These are phyloP conservation scores for Psittacus erithacus DNA, from an alignment of 2,113 vertebrate species.

Conservation along the genomic window DNA sequence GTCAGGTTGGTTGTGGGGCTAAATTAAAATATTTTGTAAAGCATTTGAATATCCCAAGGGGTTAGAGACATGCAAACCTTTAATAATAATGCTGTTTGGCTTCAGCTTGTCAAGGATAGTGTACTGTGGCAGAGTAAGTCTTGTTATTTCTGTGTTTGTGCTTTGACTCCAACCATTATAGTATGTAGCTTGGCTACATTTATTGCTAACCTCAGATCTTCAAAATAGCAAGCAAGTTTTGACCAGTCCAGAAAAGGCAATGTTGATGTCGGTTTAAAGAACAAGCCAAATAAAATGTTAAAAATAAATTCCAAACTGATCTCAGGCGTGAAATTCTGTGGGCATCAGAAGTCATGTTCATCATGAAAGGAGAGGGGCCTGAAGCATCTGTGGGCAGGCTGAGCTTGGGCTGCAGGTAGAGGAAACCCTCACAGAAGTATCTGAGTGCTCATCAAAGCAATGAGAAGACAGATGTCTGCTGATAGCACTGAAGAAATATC, in stretches of 20 bases:
- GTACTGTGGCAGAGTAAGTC: neutral
- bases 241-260: neutral
- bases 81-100: neutral
- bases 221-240: neutral
- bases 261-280: neutral
- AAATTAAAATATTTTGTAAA: neutral
- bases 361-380: neutral
- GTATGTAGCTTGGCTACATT: neutral
- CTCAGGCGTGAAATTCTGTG: neutral
- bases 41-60: neutral
- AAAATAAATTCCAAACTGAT: neutral
- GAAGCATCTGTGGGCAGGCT: neutral
- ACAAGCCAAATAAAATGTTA: neutral
- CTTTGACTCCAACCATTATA: neutral
- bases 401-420: neutral
- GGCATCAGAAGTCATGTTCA: accelerated
- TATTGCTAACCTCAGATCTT: neutral
- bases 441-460: neutral
- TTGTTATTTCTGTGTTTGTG: neutral
- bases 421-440: neutral
- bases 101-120: neutral
- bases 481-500: neutral
- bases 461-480: neutral
- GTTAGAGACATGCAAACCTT: neutral
- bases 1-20: neutral